Evolutionary conservation across 2,797 vertebrate genomes (phyloP).

Genomic region (Scolopax rusticola): DNA sequence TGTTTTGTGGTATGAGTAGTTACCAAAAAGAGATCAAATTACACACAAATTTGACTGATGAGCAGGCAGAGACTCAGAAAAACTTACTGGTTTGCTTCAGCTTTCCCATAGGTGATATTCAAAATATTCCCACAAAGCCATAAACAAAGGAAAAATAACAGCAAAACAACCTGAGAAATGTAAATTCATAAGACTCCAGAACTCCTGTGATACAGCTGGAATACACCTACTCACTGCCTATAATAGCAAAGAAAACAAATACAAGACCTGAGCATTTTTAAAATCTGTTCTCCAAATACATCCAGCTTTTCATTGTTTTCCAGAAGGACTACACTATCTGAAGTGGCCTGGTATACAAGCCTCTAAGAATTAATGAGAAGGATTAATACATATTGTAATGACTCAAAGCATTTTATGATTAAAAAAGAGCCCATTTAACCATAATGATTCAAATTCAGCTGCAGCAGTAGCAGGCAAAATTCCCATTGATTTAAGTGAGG

Average conservation of each 20-base stretch:
- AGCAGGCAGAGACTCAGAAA: background rate
- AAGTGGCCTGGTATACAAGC: background rate
- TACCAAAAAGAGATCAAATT: background rate
- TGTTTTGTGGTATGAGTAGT: background rate
- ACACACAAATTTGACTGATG: background rate
- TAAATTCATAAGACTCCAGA: background rate
- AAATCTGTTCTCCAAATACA: background rate
- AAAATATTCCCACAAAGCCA: background rate
- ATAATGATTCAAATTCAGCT: constrained; percentile 57
- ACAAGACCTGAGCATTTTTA: background rate
- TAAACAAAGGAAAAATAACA: background rate
- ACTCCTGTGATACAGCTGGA: background rate
- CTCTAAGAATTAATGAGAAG: constrained; percentile 36
- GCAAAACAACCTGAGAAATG: background rate
- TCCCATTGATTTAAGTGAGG: constrained; percentile 53
- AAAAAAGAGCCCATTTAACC: constrained; percentile 59
- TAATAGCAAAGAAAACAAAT: background rate
- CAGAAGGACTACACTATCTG: background rate
- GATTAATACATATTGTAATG: constrained; percentile 52
- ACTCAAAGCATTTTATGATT: constrained; percentile 66
- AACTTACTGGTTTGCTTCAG: background rate
- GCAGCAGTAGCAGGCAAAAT: background rate
- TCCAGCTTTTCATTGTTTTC: constrained; percentile 15
- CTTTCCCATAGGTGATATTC: background rate
- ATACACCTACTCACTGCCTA: background rate